A percentile compares a stretch with the other conserved stretches of the same genome.
phyloP scores from a whole-genome alignment of 1,140 invertebrate genomes.

The Arion vulgaris region DNA sequence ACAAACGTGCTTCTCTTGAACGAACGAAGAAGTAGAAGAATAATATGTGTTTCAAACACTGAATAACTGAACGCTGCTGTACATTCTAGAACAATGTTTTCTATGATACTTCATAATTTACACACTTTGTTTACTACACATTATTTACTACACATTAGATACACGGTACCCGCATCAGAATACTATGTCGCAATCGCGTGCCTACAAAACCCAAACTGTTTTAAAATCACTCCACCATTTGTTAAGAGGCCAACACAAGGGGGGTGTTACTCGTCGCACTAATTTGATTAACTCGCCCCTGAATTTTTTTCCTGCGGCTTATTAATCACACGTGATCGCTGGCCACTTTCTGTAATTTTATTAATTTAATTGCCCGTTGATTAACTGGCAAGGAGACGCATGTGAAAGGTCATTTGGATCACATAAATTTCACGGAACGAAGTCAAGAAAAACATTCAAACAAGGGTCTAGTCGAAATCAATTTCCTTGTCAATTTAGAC shows the following conservation, averaged over 20 bases:
- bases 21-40: too few species aligned
- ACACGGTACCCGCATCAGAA: too few species aligned
- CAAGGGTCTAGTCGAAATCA: slow-evolving; percentile 2
- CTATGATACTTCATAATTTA: too few species aligned
- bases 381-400: not conserved
- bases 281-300: not conserved
- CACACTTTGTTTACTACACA: too few species aligned
- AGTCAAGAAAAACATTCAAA: not conserved
- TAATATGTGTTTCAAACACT: too few species aligned
- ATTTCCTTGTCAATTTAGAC: not conserved
- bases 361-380: slow-evolving; percentile 20
- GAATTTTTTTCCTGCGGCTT: not conserved
- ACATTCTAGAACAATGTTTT: too few species aligned
- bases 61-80: too few species aligned
- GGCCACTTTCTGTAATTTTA: slow-evolving; percentile 20
- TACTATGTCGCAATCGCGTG: too few species aligned
- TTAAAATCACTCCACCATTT: not conserved
- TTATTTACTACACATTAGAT: too few species aligned
- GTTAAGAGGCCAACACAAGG: not conserved
- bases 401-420: not conserved
- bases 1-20: too few species aligned
- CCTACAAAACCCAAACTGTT: not conserved
- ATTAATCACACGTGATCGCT: slow-evolving; percentile 17
- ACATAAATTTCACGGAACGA: not conserved
- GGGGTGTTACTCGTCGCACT: not conserved